Base-by-base conservation (phyloP, 2,113 vertebrate genomes). In the Aegypius monachus region DNA sequence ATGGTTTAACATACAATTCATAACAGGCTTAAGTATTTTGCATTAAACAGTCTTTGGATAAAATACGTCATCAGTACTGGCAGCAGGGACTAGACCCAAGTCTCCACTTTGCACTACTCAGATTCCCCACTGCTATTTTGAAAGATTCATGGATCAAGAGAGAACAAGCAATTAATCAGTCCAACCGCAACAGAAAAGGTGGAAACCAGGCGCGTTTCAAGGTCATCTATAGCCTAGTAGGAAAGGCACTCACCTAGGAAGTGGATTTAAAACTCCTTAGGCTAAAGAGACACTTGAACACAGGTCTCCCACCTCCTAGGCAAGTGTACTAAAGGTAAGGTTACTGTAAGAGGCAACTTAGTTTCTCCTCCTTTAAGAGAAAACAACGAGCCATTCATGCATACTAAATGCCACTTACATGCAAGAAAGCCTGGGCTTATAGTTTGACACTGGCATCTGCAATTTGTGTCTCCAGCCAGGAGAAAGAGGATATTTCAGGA, bases 1-100 rank as follows among this genome's bases (percentile, higher is more conserved):
- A 88, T 34, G 38, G 38, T 84, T 97, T 80, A 85, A 72, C 74
- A 74, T 82, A 42, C 66, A 93, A 77, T 89, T 95, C 81, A n/a
- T 91, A 91, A 89, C 56, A 84, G 70, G 56, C 81, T 89, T 79
- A 68, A 84, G 56, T 75, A 85, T 72, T 80, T 89, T 89, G 65
- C 56, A 79, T 48, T 81, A 79, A 89, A 84, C 10, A 36, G 38
- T 20, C 13, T 7, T 61, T 14, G 42, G 61, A 90, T 56, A 77
- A 93, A 94, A 77, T 61, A 87, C 61, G 42, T 79, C 91, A 63
- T 45, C 4, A 1, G 40, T 77, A 26, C 62, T 48, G 81, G 78
- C 66, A 91, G 66, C 56, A 56, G 5, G 0, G 29, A 36, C 68
- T 31, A 93, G 40, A 81, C 61, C 27, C 79, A 88, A 79, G 56